Conservation (phyloP, 2,888 invertebrate species). For the Sinodicranocentrus sp. region DNA sequence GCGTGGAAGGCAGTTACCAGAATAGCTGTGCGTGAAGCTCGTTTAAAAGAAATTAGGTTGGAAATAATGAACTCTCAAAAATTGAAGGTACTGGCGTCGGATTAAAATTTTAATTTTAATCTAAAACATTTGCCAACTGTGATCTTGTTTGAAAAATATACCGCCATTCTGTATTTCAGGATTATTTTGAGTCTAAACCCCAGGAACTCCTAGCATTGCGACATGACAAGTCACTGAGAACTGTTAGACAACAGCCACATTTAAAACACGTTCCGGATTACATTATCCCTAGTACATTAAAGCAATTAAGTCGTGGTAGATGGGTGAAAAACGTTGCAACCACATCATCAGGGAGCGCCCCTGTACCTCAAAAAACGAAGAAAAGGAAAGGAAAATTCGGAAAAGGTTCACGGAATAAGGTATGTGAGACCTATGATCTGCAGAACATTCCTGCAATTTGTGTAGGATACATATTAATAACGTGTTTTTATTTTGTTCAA, state of each 20-base stretch:
- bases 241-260: slow-evolving; percentile 90
- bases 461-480: no score
- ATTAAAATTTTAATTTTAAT: background rate
- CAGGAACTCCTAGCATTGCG: slow-evolving; percentile 90
- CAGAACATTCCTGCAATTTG: no score
- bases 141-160: background rate
- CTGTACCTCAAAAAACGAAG: slow-evolving; percentile 46
- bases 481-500: no score
- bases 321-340: slow-evolving; percentile 54
- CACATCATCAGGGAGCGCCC: slow-evolving; percentile 34
- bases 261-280: slow-evolving; percentile 96
- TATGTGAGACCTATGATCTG: background rate
- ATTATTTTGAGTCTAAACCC: slow-evolving; percentile 95
- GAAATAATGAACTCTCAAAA: slow-evolving; percentile 96
- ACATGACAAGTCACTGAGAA: slow-evolving; percentile 91
- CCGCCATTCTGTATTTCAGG: slow-evolving; percentile 79
- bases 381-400: slow-evolving; percentile 29
- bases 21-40: slow-evolving; percentile 94
- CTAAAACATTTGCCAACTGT: background rate
- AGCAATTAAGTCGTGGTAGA: slow-evolving; percentile 82
- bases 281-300: slow-evolving; percentile 88
- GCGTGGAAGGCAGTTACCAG: slow-evolving; percentile 97
- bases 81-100: slow-evolving; percentile 84
- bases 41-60: slow-evolving; percentile 95
- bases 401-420: slow-evolving; percentile 38